A percentile compares a stretch with the other conserved stretches of the same genome.
Conservation (phyloP, 1,140 invertebrate genomes). For the Megathymus violae region DNA sequence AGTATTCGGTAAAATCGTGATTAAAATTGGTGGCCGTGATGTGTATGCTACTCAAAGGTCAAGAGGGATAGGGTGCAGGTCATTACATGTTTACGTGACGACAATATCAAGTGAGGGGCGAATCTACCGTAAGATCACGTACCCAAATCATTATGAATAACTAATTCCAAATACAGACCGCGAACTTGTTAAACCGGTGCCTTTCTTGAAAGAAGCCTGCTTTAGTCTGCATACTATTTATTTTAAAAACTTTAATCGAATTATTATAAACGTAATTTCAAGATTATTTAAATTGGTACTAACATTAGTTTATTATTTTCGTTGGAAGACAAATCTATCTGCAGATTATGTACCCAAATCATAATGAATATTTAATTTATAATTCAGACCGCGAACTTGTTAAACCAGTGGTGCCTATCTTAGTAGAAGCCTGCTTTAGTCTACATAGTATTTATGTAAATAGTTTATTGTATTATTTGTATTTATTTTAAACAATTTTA, state of each 20-base stretch:
- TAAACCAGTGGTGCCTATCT: conserved; percentile 36
- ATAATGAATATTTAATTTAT: conserved; percentile 5
- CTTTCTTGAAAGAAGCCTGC: conserved; percentile 12
- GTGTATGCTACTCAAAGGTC: conserved; percentile 14
- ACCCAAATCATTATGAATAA: conserved; percentile 62
- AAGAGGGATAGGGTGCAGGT: conserved; percentile 18
- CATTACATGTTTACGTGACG: conserved; percentile 68
- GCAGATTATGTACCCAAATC: conserved; percentile 51
- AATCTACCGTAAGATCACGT: conserved; percentile 46
- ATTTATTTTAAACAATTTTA: background rate
- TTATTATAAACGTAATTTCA: no score
- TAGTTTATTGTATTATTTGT: no score
- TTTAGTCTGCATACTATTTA: background rate
- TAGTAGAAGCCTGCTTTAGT: conserved; percentile 17
- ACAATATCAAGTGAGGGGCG: conserved; percentile 49
- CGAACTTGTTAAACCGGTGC: conserved; percentile 47
- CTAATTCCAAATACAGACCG: conserved; percentile 62
- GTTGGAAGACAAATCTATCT: no score
- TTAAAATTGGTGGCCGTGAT: conserved; percentile 3
- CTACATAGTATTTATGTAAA: background rate
- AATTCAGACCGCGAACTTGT: conserved; percentile 45
- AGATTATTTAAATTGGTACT: no score
- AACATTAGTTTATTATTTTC: no score
- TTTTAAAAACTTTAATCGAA: background rate
- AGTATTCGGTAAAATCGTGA: background rate